These are phyloP conservation scores for Seriola aureovittata DNA, from an alignment of 2,113 vertebrate species.

Conservation along the genomic window DNA sequence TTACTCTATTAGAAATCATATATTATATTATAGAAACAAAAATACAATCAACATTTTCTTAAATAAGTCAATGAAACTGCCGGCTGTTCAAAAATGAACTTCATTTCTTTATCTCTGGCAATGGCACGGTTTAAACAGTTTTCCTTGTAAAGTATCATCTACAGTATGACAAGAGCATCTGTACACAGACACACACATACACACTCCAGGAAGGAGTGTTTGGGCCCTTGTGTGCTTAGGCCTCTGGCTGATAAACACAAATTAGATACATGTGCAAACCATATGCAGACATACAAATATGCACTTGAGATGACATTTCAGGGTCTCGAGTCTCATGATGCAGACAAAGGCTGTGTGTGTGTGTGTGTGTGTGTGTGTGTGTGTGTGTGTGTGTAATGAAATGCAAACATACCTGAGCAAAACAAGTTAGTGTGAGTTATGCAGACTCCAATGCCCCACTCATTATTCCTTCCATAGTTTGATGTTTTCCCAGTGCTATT, in stretches of 20 bases:
- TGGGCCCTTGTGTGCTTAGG: background rate
- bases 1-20: no score
- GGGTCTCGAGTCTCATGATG: constrained; percentile 29
- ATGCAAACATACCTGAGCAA: constrained; percentile 13
- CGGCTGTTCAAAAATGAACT: background rate
- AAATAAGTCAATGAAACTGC: background rate
- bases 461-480: background rate
- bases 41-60: no score
- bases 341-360: constrained; percentile 34
- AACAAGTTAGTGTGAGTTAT: constrained; percentile 22
- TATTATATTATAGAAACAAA: no score
- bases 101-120: background rate
- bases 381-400: background rate
- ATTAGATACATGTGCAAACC: constrained; percentile 62
- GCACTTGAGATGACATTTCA: constrained; percentile 38
- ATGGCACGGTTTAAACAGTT: background rate
- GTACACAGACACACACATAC: constrained; percentile 32
- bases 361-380: constrained; percentile 13
- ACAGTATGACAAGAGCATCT: background rate
- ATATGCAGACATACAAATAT: constrained; percentile 45
- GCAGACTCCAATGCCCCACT: background rate
- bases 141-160: background rate
- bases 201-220: background rate
- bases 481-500: background rate
- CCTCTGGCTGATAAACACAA: constrained; percentile 33